These are phyloP conservation scores for Gastrophysa polygoni DNA, from an alignment of 2,888 invertebrate species.

Conservation along the genomic window DNA sequence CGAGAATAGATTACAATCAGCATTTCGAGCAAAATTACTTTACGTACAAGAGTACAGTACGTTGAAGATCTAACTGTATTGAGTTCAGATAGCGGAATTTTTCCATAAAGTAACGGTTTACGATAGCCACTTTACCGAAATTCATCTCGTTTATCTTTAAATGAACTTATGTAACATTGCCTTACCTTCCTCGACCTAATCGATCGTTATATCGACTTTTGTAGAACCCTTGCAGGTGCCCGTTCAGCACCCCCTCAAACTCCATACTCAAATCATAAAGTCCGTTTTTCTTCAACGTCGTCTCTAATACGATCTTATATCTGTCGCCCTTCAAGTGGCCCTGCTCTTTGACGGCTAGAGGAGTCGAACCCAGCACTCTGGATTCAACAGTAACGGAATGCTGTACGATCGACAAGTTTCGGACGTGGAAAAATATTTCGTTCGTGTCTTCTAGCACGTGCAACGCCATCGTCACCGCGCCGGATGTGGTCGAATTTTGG, in stretches of 20 bases:
- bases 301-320: conserved; percentile 54
- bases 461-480: conserved; percentile 57
- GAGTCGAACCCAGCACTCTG: conserved; percentile 37
- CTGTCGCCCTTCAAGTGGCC: conserved; percentile 51
- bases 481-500: conserved; percentile 58
- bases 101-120: too few species aligned
- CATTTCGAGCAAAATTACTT: too few species aligned
- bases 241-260: conserved; percentile 62
- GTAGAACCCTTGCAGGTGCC: conserved; percentile 66
- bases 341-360: conserved; percentile 51
- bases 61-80: too few species aligned
- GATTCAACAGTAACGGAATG: conserved; percentile 49
- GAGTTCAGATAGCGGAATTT: too few species aligned
- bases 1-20: too few species aligned
- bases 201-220: conserved; percentile 59
- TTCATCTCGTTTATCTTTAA: too few species aligned
- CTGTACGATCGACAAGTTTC: conserved; percentile 56
- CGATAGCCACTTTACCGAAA: too few species aligned
- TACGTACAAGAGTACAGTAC: too few species aligned
- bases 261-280: conserved; percentile 60
- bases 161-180: too few species aligned
- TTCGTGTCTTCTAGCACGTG: conserved; percentile 54
- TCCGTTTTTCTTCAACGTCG: conserved; percentile 50
- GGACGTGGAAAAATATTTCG: conserved; percentile 58
- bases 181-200: conserved; percentile 34